phyloP scores from a whole-genome alignment of 2,113 vertebrate species.

The Raja brachyura region DNA sequence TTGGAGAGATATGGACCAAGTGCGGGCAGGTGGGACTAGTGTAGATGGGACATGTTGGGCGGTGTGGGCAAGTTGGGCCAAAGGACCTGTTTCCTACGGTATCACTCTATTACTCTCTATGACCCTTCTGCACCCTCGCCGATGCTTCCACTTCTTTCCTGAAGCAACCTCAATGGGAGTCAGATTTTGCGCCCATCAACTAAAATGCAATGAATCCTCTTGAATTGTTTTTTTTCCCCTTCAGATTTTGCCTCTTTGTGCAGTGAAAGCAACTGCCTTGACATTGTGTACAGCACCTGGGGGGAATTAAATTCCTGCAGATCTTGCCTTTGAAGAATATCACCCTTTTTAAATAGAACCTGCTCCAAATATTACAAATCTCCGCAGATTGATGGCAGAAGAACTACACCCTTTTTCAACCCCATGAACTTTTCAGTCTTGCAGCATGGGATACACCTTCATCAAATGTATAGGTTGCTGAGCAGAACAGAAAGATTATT shows the following conservation, averaged over 20 bases:
- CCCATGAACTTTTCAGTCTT: neutral
- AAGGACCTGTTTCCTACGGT: too few species aligned
- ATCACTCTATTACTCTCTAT: too few species aligned
- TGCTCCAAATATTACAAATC: neutral
- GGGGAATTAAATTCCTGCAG: neutral
- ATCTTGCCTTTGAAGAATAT: neutral
- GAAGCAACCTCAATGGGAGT: neutral
- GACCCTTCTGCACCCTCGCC: too few species aligned
- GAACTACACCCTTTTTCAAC: neutral
- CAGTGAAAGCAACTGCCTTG: neutral
- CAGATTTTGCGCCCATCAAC: neutral
- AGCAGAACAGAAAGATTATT: neutral
- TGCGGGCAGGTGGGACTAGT: too few species aligned
- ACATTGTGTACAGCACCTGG: neutral
- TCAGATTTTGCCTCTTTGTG: neutral
- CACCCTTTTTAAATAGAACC: neutral
- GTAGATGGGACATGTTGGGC: too few species aligned
- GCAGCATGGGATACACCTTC: neutral
- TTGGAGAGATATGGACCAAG: too few species aligned
- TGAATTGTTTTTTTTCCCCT: neutral
- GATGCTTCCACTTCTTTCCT: too few species aligned
- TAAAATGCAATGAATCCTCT: neutral
- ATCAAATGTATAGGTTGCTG: neutral
- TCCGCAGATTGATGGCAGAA: neutral
- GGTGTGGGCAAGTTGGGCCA: too few species aligned